Evolutionary conservation across 2,888 invertebrate genomes (phyloP), one percentile per base, ranked within the genome.

Genomic region (Theodoxus fluviatilis): DNA sequence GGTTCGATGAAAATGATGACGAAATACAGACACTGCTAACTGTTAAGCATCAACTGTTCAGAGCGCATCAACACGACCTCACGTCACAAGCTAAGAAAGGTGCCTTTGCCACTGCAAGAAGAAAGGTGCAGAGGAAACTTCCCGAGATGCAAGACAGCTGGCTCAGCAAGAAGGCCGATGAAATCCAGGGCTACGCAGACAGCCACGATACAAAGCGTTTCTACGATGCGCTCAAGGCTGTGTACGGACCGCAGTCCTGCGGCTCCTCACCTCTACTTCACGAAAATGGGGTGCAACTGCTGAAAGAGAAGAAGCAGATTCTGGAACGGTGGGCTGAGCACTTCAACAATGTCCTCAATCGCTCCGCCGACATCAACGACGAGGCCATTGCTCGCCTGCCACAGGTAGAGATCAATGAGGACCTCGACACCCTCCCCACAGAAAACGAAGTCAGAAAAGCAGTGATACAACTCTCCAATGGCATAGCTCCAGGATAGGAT

Each of bases 401-500:
- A 6, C 61, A 59, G 22, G 47, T 61, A 9, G 7, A 15, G 15
- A 12, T n/a, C 22, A 57, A 57, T 59, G 2, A 9, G 6, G 40
- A 6, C 3, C 25, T 59, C 4, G 40, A 68, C 61, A n/a, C 22
- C 6, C 43, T 31, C 40, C 3, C 59, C 61, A 33, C 35, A 1
- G 3, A 38, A 63, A 28, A 33, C 4, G 25, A 38, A 63, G 7
- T n/a, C 3, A 28, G 52, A 37, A 12, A 67, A 28, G 67, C 33
- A 7, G 37, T 18, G 15, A 55, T 43, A 49, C 52, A 31, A 52
- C 67, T 68, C 59, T 69, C 69, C 64, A 18, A 9, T 35, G 69
- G 69, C 52, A 69, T 63, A 69, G 64, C 69, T 18, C 68, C 69
- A 25, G 75, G 72, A 4, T 33, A 69, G 22, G 70, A 71, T 35